Evolutionary conservation across 1,140 invertebrate genomes (phyloP), one percentile per base, ranked within the genome.

Genomic region (Zaprionus tsacasi): DNA sequence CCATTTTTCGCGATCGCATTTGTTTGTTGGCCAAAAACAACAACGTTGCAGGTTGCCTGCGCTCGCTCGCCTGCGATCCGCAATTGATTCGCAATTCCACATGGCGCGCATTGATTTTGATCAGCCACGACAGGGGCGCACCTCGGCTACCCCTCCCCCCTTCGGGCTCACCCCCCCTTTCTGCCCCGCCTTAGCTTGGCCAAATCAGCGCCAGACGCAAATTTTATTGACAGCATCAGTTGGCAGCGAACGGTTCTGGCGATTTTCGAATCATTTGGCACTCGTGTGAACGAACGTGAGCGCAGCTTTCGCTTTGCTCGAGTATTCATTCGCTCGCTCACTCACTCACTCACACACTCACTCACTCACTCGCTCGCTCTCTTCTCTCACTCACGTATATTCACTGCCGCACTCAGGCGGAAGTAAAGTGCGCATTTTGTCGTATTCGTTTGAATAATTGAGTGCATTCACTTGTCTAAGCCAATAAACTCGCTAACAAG

Each of bases 81-180:
- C 83, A 88, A 88, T 88, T 88, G 85, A 88, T 88, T 88, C 85
- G 80, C 83, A 89, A 83, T 88, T 79, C 85, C 85, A 80, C 85
- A 80, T 80, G 81, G 74, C 70, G 74, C 70, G 68, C 85, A 83
- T 83, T 88, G 83, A 88, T 88, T 89, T 83, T 88, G 83, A 88
- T 88, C 85, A 63, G 78, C 77, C 74, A 83, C 85, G 83, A 88
- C 85, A 88, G 85, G 80, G 85, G 80, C 66, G 66, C 80, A 74
- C 82, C 83, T 70, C 82, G 21, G 21, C 21, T 1, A 21, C 21
- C 21, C 21, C 21, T 70, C 68, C 61, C 71, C 70, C 70, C 73
- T 63, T 58, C 45, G 11, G 69, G 30, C 43, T n/a, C n/a, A 4
- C 55, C 45, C 64, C 57, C 59, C 17, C 59, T 33, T 21, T 6